phyloP scores from a whole-genome alignment of 1,140 invertebrate genomes.

The Helicoverpa armigera region DNA sequence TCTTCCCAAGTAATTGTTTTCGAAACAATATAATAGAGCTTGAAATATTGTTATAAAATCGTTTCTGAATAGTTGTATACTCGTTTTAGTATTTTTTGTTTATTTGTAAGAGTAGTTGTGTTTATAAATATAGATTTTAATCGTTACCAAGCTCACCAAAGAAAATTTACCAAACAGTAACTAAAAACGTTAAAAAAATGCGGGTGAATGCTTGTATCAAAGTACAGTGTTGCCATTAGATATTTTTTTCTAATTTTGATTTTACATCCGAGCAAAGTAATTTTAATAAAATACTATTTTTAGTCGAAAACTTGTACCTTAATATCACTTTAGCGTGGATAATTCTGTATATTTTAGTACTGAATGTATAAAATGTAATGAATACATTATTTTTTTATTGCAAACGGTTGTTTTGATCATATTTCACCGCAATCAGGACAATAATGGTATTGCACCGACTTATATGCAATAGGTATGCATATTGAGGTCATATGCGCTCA shows the following conservation, averaged over 20 bases:
- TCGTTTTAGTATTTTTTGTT: too few species aligned
- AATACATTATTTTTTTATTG: conserved; percentile 43
- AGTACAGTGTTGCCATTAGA: not conserved
- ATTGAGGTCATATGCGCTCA: conserved; percentile 46
- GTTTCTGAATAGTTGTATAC: too few species aligned
- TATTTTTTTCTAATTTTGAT: not conserved
- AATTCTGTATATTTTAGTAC: conserved; percentile 37
- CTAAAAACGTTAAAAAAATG: not conserved
- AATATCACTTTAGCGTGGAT: conserved; percentile 24
- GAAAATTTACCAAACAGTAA: conserved; percentile 29
- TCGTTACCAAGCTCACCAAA: conserved; percentile 38
- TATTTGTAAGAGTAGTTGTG: too few species aligned
- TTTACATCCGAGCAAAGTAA: not conserved
- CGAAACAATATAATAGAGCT: too few species aligned
- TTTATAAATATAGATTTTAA: conserved; percentile 25
- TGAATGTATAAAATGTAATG: conserved; percentile 38
- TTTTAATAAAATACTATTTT: not conserved
- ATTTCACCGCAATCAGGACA: conserved; percentile 53
- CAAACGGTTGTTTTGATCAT: conserved; percentile 52
- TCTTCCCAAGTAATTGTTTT: too few species aligned
- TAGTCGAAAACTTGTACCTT: conserved; percentile 29
- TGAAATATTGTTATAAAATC: too few species aligned
- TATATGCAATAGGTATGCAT: conserved; percentile 49
- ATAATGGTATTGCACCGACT: conserved; percentile 30
- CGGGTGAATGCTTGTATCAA: not conserved